Evolutionary conservation across 2,113 vertebrate genomes (phyloP).

Genomic region (Anoura caudifer): DNA sequence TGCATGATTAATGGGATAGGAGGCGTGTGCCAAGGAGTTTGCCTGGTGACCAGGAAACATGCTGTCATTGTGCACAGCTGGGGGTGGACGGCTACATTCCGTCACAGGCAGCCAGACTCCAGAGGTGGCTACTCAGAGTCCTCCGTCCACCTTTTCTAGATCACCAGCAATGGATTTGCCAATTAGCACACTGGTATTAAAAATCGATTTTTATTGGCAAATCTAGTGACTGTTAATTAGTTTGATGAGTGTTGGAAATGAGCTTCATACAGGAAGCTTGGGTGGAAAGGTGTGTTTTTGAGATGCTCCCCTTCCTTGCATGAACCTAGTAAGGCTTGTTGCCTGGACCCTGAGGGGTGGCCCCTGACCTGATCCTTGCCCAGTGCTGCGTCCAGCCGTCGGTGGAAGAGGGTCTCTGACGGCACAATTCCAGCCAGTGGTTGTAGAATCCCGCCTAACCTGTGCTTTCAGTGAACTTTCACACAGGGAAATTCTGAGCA

Average conservation of each 20-base stretch:
- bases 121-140: background rate
- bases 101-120: background rate
- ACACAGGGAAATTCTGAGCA: background rate
- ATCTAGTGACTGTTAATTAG: background rate
- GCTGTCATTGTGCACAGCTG: background rate
- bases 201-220: constrained; percentile 12
- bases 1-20: background rate
- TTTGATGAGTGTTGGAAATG: background rate
- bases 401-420: background rate
- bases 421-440: background rate
- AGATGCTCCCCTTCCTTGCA: background rate
- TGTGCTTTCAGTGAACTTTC: background rate
- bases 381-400: background rate
- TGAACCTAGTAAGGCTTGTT: background rate
- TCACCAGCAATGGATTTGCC: background rate
- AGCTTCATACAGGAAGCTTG: background rate
- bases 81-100: background rate
- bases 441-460: background rate
- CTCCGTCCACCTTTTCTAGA: background rate
- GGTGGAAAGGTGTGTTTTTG: background rate
- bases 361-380: background rate
- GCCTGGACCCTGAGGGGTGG: background rate
- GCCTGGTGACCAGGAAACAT: background rate
- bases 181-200: background rate
- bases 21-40: background rate